Percentiles rank a stretch among this genome's conserved stretches.
phyloP scores from a whole-genome alignment of 2,888 invertebrate species.

The Polydrusus tereticollis region DNA sequence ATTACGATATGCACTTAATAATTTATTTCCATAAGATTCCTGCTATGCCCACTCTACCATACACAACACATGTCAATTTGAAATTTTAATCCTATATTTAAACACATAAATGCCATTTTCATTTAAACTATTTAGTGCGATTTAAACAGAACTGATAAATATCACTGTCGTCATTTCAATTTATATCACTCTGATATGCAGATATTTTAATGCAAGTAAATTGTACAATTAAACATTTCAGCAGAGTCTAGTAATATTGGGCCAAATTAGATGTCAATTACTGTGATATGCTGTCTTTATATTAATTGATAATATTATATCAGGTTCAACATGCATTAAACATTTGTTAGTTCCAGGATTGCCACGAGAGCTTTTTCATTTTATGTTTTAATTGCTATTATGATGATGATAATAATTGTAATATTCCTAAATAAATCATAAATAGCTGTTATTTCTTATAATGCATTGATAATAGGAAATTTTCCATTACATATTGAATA shows the following conservation, averaged over 20 bases:
- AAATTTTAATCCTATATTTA: neutral
- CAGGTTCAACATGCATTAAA: no score
- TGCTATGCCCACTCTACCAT: no score
- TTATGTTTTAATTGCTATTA: no score
- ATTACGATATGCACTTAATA: no score
- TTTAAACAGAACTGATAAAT: slow-evolving; percentile 13
- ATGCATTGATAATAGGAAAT: neutral
- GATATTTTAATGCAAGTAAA: slow-evolving; percentile 35
- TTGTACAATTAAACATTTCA: slow-evolving; percentile 25
- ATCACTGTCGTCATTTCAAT: slow-evolving; percentile 21
- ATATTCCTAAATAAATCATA: no score
- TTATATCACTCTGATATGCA: neutral
- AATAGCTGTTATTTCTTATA: no score
- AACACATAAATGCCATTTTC: slow-evolving; percentile 4
- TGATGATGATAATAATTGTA: no score
- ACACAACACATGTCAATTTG: no score
- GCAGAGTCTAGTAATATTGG: neutral
- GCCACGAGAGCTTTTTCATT: no score
- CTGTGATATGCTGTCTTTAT: neutral
- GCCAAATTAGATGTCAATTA: slow-evolving; percentile 20
- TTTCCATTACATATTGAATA: no score
- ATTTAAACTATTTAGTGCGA: neutral
- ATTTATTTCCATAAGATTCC: no score
- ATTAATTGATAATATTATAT: neutral
- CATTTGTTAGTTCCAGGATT: no score